Evolutionary conservation across 2,797 vertebrate species (phyloP), one percentile per base, ranked within the genome.

Genomic region (Knipowitschia caucasica): DNA sequence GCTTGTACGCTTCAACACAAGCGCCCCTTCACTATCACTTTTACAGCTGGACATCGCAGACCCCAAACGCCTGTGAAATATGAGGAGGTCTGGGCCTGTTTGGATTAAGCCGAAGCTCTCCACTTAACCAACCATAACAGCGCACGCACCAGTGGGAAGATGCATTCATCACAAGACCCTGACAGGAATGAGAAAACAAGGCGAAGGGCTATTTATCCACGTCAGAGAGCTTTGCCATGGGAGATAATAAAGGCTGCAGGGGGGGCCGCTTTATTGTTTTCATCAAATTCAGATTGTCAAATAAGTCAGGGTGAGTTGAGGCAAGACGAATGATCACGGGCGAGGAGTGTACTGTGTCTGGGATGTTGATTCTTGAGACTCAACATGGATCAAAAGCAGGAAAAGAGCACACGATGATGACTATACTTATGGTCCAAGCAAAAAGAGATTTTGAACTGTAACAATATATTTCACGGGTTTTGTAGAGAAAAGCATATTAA

Each of bases 71-170:
- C 62, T 64, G 51, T 84, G 82, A 87, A 85, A 85, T 72, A 72
- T 4, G 69, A 86, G 74, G 67, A 59, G 73, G 71, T 68, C 34
- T 36, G 54, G 68, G 66, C 69, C 71, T 83, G 81, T 85, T 84
- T 80, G 78, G 67, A 78, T 71, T 80, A 80, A 82, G 59, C 30
- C 70, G 78, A 71, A 77, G 67, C 69, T 73, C 72, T 67, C 72
- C 71, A 80, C 73, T 85, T 81, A 80, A 77, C 76, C 66, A 62
- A n/a, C 64, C 27, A 62, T 78, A 80, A 84, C 75, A 69, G 64
- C 53, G 49, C 23, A 49, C 52, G 64, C 53, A 64, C 57, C 59
- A 59, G 61, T 69, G 61, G 63, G 50, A 62, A 54, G 31, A 71
- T 56, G 50, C 67, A 77, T 83, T 75, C 71, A 81, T 80, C 75